These are phyloP conservation scores for Hymenopus coronatus DNA, from an alignment of 2,888 invertebrate species.

Conservation along the genomic window DNA sequence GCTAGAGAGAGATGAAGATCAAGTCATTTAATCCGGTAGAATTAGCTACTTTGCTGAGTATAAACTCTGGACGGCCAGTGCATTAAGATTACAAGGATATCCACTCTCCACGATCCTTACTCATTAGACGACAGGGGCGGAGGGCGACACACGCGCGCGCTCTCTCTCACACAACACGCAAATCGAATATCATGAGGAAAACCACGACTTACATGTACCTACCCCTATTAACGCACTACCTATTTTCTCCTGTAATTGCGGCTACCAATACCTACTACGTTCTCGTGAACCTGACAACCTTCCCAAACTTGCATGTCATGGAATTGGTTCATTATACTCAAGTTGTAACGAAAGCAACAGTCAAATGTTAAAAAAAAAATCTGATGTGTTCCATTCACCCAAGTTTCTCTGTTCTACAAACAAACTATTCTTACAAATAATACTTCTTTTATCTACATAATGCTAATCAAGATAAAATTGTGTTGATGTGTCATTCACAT, in stretches of 20 bases:
- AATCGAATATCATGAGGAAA: not conserved
- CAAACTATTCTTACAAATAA: no score
- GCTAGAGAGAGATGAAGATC: not conserved
- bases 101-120: conserved; percentile 31
- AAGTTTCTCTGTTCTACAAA: no score
- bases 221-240: not conserved
- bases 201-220: not conserved
- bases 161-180: not conserved
- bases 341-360: no score
- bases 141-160: not conserved
- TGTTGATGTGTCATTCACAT: no score
- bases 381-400: no score
- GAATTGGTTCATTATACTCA: not conserved
- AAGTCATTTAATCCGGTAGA: not conserved
- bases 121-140: conserved; percentile 20
- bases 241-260: not conserved
- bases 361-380: no score
- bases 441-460: no score
- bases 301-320: not conserved
- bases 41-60: not conserved
- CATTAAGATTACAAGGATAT: conserved; percentile 33
- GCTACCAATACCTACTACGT: not conserved
- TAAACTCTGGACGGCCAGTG: conserved; percentile 16
- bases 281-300: not conserved
- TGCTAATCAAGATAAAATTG: no score